Evolutionary conservation across 2,888 invertebrate genomes (phyloP), one percentile per base, ranked within the genome.

Genomic region (Onchidella celtica): DNA sequence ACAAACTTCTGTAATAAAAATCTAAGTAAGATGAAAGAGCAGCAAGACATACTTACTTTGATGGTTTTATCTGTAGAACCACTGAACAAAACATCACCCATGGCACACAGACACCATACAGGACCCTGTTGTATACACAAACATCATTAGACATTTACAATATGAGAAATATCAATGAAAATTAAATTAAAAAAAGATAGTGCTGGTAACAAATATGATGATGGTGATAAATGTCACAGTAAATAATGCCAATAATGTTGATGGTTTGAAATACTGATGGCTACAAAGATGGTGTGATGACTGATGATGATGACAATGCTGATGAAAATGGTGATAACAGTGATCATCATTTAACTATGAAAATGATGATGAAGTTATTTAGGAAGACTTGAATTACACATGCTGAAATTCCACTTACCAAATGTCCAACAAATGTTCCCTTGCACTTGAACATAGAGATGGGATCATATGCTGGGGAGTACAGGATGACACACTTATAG

Each of bases 351-450:
- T n/a, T n/a, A n/a, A n/a, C n/a, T n/a, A n/a, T n/a, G n/a, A n/a
- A n/a, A n/a, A n/a, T n/a, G n/a, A n/a, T n/a, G n/a, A n/a, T n/a
- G n/a, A n/a, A n/a, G n/a, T n/a, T n/a, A n/a, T n/a, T n/a, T n/a
- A n/a, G n/a, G n/a, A n/a, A n/a, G n/a, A n/a, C n/a, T n/a, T n/a
- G n/a, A n/a, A n/a, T n/a, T n/a, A n/a, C n/a, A 47, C 47, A 47
- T 17, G 17, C 9, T 6, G 6, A 47, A 14, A 27, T 29, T 3
- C 14, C 27, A 72, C 84, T 79, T 74, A 90, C 90, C 88, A 90
- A 89, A 85, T 93, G 93, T 9, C 93, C 93, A 57, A 93, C 93
- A 89, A 92, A 93, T 32, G 93, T 93, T 36, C 93, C 93, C 85
- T 92, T 90, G 83, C 93, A 93, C 85, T 92, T 92, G 87, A 93